These are phyloP conservation scores for Tachystola acroxantha DNA, from an alignment of 2,888 invertebrate genomes.

Conservation along the genomic window DNA sequence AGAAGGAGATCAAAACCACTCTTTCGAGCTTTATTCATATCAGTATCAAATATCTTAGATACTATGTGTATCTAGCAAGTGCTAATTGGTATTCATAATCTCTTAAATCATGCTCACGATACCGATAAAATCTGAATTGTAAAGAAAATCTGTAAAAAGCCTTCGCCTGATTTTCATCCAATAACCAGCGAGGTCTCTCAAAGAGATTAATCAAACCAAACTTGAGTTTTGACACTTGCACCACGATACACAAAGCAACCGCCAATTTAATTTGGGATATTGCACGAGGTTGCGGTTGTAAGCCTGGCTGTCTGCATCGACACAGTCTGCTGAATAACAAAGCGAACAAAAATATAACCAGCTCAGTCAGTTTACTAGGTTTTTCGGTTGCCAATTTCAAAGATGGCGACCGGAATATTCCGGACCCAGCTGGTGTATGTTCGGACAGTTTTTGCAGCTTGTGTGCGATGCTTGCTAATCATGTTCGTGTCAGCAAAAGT, in stretches of 20 bases:
- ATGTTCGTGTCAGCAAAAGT: not conserved
- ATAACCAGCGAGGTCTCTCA: no score
- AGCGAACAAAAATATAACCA: not conserved
- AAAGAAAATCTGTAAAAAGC: no score
- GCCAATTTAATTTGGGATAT: conserved; percentile 26
- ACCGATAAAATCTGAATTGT: no score
- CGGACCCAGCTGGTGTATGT: not conserved
- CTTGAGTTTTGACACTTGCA: conserved; percentile 2
- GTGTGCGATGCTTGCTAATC: not conserved
- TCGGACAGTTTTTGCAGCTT: not conserved
- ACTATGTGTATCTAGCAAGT: no score
- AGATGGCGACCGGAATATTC: conserved; percentile 1
- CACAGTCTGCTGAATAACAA: conserved; percentile 5
- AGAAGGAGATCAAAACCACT: no score
- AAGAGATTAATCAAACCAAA: not conserved
- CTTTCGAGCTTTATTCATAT: no score
- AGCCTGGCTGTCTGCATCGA: not conserved
- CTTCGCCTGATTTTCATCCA: no score
- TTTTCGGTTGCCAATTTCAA: not conserved
- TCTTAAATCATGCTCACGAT: no score
- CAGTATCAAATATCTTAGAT: no score
- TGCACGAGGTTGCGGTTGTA: conserved; percentile 9
- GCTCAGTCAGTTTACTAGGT: not conserved
- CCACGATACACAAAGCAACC: conserved; percentile 15
- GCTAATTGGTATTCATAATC: no score